Evolutionary conservation across 2,113 vertebrate species (phyloP), one percentile per base, ranked within the genome.

Genomic region (Seriola aureovittata): DNA sequence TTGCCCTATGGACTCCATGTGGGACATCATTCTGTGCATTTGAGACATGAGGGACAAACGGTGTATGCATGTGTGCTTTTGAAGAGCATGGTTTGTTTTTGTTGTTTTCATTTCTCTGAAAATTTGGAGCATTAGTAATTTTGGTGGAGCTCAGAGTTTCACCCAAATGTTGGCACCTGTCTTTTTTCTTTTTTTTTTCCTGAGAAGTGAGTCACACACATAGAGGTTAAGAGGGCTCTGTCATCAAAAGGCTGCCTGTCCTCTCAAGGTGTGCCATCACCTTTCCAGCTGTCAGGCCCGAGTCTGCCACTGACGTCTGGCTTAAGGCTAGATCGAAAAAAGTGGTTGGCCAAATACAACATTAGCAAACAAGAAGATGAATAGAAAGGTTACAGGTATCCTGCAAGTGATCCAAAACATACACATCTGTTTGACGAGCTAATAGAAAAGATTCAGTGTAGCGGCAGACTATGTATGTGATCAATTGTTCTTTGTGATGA

Each of bases 41-140:
- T 21, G 5, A n/a, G 2, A 44, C 38, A 57, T 21, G 2, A 38
- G 12, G 4, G 17, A 57, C 16, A 75, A 74, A 55, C 17, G 2
- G 29, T 13, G 60, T 29, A 25, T 52, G 21, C 1, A 3, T 36
- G 13, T 77, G 34, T 71, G 32, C 36, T 48, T 65, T 54, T 52
- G 21, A 54, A 60, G 64, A 12, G 12, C 57, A 52, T 16, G 1
- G 48, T 17, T 29, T 19, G 4, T 8, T 5, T 50, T 50, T 29
- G 2, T 29, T 29, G 29, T 29, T 52, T 52, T 52, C 46, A 25
- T n/a, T 23, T 19, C 10, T 9, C 38, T 25, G 11, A 38, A 42
- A 75, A 85, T 93, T 93, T 94, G 85, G 63, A 84, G 71, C 80
- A 75, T 89, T 92, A 93, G 82, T 92, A 93, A 75, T 73, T 55